phyloP scores from a whole-genome alignment of 1,140 invertebrate species.

The Danaus plexippus region DNA sequence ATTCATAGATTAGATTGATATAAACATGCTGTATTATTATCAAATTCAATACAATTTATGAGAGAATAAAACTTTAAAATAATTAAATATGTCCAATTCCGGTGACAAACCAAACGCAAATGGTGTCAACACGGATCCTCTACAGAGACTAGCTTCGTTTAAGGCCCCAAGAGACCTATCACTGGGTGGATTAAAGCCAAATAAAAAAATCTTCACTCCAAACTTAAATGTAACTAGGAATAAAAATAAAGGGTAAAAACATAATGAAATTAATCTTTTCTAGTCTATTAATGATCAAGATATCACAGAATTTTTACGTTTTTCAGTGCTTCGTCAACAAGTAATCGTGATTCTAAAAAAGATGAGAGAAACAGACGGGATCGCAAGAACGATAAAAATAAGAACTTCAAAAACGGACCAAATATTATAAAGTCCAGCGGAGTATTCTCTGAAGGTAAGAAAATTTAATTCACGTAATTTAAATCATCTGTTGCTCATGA shows the following conservation, averaged over 20 bases:
- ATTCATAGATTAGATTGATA: no score
- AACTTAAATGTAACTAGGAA: conserved; percentile 66
- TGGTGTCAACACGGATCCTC: conserved; percentile 37
- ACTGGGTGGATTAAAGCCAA: conserved; percentile 60
- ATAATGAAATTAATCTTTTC: neutral
- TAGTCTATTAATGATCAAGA: neutral
- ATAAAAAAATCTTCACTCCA: conserved; percentile 65
- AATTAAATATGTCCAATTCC: conserved; percentile 37
- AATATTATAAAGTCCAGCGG: conserved; percentile 60
- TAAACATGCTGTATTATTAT: no score
- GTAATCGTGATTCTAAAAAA: conserved; percentile 35
- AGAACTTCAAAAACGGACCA: conserved; percentile 44
- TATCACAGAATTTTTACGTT: neutral
- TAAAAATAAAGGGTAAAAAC: conserved; percentile 61
- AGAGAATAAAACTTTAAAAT: conserved; percentile 1
- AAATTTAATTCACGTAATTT: neutral
- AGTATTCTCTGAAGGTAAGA: conserved; percentile 64
- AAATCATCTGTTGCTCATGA: conserved; percentile 3
- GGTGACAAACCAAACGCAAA: conserved; percentile 47
- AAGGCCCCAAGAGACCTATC: conserved; percentile 71
- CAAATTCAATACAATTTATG: no score
- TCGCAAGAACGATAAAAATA: conserved; percentile 43
- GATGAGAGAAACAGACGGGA: conserved; percentile 41
- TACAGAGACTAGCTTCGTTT: conserved; percentile 61
- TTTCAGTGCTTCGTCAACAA: conserved; percentile 31